Percentiles rank a stretch among this genome's conserved stretches.
phyloP scores from a whole-genome alignment of 2,888 invertebrate genomes.

The Drosophila mettleri region DNA sequence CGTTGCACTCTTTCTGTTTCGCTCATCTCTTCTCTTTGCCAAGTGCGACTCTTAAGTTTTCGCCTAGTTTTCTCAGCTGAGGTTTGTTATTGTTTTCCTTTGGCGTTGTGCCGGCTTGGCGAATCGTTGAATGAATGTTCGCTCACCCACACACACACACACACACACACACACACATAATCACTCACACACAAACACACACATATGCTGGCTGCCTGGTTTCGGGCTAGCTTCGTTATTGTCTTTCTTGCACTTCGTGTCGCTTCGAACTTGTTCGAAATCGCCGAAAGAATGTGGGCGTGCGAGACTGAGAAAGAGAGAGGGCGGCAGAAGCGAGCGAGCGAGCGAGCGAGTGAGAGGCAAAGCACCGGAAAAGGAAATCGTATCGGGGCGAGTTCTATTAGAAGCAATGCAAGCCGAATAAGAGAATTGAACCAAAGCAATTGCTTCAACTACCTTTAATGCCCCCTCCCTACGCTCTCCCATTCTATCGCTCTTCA shows the following conservation, averaged over 20 bases:
- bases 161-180: constrained; percentile 13
- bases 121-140: constrained; percentile 64
- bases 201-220: constrained; percentile 21
- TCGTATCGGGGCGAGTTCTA: constrained; percentile 59
- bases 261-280: constrained; percentile 70
- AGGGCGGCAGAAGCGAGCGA: neutral
- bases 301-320: constrained; percentile 2
- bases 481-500: neutral
- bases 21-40: constrained; percentile 18
- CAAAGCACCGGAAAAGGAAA: constrained; percentile 66
- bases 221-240: constrained; percentile 48
- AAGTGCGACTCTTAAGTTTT: constrained; percentile 51
- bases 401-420: constrained; percentile 57
- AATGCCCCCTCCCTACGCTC: neutral
- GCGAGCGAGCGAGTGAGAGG: constrained; percentile 14
- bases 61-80: constrained; percentile 71
- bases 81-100: constrained; percentile 79
- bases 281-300: constrained; percentile 12
- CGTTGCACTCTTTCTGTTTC: constrained; percentile 10
- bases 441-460: constrained; percentile 57
- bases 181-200: constrained; percentile 13
- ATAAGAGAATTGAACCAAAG: constrained; percentile 41
- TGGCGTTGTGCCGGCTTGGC: constrained; percentile 68
- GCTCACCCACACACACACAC: constrained; percentile 33
- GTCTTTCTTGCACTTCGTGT: constrained; percentile 64